Conservation (phyloP, 2,888 invertebrate species). For the Trissolcus japonicus region DNA sequence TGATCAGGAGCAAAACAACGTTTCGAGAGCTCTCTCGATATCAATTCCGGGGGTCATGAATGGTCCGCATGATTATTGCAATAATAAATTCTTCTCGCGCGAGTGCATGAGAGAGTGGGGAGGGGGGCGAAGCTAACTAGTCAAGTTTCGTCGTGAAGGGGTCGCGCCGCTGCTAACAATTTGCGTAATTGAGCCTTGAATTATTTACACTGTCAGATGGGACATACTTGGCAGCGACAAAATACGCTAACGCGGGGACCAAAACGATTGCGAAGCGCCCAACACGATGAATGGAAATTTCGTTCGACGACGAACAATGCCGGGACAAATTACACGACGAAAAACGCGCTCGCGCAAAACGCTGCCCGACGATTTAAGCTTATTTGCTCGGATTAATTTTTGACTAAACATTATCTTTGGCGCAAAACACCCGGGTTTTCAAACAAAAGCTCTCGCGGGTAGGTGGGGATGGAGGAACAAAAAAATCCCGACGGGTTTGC, state of each 20-base stretch:
- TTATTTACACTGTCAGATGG: constrained; percentile 74
- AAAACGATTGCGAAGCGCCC: constrained; percentile 49
- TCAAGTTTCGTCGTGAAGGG: constrained; percentile 26
- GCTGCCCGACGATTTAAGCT: constrained; percentile 27
- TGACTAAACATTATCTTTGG: constrained; percentile 24
- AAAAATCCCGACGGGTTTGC: not conserved
- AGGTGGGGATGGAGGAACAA: not conserved
- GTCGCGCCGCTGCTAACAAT: constrained; percentile 66
- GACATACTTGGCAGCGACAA: constrained; percentile 68
- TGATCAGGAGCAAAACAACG: constrained; percentile 31
- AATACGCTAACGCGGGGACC: constrained; percentile 57
- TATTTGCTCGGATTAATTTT: constrained; percentile 29
- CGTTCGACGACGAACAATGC: constrained; percentile 37
- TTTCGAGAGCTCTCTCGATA: constrained; percentile 15
- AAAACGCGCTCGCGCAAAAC: constrained; percentile 21
- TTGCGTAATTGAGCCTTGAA: constrained; percentile 75
- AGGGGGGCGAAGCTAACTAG: constrained; percentile 7
- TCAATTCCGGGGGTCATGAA: constrained; percentile 6
- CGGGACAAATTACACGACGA: constrained; percentile 37
- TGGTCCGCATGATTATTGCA: constrained; percentile 25
- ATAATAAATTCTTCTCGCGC: constrained; percentile 58
- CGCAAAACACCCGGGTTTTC: not conserved
- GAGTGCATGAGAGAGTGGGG: constrained; percentile 57
- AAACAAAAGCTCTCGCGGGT: not conserved
- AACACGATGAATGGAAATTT: constrained; percentile 52